Evolutionary conservation across 2,113 vertebrate species (phyloP), one percentile per base, ranked within the genome.

Genomic region (Lophius piscatorius): DNA sequence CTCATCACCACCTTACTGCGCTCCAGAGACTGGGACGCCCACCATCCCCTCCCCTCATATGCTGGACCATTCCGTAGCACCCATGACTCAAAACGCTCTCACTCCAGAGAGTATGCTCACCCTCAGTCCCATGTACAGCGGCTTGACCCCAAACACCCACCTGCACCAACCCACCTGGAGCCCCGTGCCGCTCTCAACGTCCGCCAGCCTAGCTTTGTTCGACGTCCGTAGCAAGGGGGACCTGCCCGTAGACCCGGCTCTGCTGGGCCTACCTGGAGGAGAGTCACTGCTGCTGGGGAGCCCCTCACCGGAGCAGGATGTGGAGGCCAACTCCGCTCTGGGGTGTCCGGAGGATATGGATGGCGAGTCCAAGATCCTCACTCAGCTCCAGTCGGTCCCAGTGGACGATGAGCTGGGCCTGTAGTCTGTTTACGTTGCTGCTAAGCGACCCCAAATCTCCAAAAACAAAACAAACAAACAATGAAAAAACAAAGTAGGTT

Each of bases 371-470:
- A 93, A 94, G 81, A 94, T 95, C 52, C 93, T 95, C 17, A 94
- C 94, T 3, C 94, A 95, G 80, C 91, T 95, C 3, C 94, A 94
- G 88, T 94, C 94, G 0, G 94, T 95, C 62, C 94, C 94, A 9
- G 94, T 95, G 52, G 94, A 94, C 18, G 94, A 94, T 16, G 91
- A 93, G 14, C 61, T 93, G 44, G 90, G 88, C 42, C 82, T 93
- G 74, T 93, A 91, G 85, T 66, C 33, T 5, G 3, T 69, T 54
- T 24, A 16, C 33, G 2, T 6, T 23, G 40, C n/a, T 8, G 12
- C 21, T 21, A 21, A 9, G 48, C 35, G 48, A 38, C 50, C 24
- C 4, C 22, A 12, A 2, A 11, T 44, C 58, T 31, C 13, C 26
- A 13, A 56, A 48, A 62, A 35, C 20, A 18, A 54, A 63, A 59